phyloP scores from a whole-genome alignment of 2,113 vertebrate genomes.

The Chaenogobius annularis region DNA sequence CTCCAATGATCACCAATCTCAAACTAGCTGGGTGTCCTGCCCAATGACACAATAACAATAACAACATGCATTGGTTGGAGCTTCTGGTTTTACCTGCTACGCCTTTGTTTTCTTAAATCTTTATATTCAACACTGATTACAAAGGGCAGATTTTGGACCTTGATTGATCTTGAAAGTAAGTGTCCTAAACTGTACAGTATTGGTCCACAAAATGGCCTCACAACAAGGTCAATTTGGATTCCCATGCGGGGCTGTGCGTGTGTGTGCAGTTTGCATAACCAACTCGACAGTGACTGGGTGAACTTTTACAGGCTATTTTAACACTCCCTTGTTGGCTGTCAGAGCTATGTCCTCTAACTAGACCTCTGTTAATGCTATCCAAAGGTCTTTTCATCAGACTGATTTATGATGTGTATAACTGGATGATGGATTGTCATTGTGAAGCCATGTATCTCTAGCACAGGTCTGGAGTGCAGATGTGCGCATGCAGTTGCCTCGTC shows the following conservation, averaged over 20 bases:
- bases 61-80: no score
- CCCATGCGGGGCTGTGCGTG: neutral
- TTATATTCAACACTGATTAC: neutral
- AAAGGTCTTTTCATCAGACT: constrained; percentile 6
- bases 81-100: no score
- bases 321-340: constrained; percentile 4
- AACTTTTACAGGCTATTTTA: constrained; percentile 2
- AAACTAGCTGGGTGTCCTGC: no score
- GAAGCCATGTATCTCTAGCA: constrained; percentile 1
- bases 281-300: neutral
- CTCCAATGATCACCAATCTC: no score
- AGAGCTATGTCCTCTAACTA: constrained; percentile 5
- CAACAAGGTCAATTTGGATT: neutral
- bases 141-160: neutral
- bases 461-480: constrained; percentile 5
- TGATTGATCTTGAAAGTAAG: neutral
- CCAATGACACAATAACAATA: no score
- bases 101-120: no score
- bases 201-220: neutral
- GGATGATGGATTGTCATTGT: constrained; percentile 9
- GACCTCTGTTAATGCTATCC: constrained; percentile 8
- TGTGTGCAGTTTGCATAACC: neutral
- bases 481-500: neutral
- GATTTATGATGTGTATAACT: constrained; percentile 11
- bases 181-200: neutral